Evolutionary conservation across 2,888 invertebrate species (phyloP).

Genomic region (Teleogryllus oceanicus): DNA sequence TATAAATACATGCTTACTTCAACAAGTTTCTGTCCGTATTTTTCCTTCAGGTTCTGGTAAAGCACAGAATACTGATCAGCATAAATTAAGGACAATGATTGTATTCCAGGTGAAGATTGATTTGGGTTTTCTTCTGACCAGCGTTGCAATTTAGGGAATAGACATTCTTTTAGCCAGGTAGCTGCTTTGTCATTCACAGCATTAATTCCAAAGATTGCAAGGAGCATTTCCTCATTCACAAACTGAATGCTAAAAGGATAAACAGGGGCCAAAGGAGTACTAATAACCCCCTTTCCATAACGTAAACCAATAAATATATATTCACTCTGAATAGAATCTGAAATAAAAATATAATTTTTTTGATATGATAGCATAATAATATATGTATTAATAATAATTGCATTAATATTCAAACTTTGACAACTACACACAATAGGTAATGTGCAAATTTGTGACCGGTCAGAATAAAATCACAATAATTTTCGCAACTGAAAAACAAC

Average conservation of each 20-base stretch:
- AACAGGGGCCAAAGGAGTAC: slow-evolving; percentile 34
- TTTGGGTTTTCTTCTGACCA: slow-evolving; percentile 49
- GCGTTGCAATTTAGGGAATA: slow-evolving; percentile 60
- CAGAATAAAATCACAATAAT: too few species aligned
- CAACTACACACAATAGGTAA: too few species aligned
- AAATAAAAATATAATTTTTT: slow-evolving; percentile 11
- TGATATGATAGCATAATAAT: neutral
- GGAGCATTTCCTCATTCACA: slow-evolving; percentile 44
- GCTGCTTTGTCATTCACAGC: slow-evolving; percentile 38
- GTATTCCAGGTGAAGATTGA: slow-evolving; percentile 33
- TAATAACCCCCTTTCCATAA: neutral
- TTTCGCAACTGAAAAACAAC: neutral
- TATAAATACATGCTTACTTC: slow-evolving; percentile 51
- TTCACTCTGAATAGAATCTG: slow-evolving; percentile 28
- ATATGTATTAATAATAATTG: neutral
- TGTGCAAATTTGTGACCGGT: too few species aligned
- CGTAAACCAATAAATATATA: slow-evolving; percentile 24
- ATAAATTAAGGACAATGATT: slow-evolving; percentile 64
- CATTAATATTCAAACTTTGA: too few species aligned
- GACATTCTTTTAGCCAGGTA: slow-evolving; percentile 55
- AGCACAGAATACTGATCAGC: slow-evolving; percentile 65
- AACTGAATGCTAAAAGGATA: slow-evolving; percentile 51
- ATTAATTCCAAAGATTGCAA: slow-evolving; percentile 44
- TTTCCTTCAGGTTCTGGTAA: slow-evolving; percentile 71
- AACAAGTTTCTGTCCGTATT: slow-evolving; percentile 71